phyloP scores from a whole-genome alignment of 2,888 invertebrate genomes.

The Euproctis similis region DNA sequence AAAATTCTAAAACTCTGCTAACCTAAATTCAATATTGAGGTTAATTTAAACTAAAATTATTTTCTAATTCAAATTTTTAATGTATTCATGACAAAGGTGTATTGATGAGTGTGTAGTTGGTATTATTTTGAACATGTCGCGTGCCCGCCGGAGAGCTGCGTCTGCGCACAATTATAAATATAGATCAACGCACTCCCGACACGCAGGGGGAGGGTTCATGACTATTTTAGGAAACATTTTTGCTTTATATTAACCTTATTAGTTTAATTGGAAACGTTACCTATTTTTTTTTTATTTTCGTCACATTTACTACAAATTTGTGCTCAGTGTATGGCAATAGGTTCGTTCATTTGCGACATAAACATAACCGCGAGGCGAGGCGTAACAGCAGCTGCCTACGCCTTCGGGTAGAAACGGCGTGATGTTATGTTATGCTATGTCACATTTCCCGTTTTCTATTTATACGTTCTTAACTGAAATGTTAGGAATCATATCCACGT shows the following conservation, averaged over 20 bases:
- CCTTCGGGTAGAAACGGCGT: too few species aligned
- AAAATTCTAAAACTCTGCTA: too few species aligned
- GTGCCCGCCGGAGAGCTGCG: slow-evolving; percentile 39
- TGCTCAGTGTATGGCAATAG: too few species aligned
- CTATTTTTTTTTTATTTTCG: too few species aligned
- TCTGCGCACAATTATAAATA: slow-evolving; percentile 42
- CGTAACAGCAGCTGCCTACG: too few species aligned
- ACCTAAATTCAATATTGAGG: background rate
- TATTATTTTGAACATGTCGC: slow-evolving; percentile 42
- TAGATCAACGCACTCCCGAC: slow-evolving; percentile 46
- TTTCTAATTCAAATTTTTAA: background rate
- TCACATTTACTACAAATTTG: too few species aligned
- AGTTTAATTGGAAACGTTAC: background rate
- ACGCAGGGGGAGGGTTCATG: slow-evolving; percentile 57
- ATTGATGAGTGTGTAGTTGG: slow-evolving; percentile 23
- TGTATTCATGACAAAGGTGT: slow-evolving; percentile 14
- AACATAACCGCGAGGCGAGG: too few species aligned
- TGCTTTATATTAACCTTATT: slow-evolving; percentile 31
- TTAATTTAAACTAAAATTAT: background rate
- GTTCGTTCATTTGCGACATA: too few species aligned
- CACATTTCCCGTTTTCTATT: too few species aligned
- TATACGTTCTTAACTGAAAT: too few species aligned
- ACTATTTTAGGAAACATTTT: slow-evolving; percentile 51
- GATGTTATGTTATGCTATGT: too few species aligned
- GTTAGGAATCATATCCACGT: too few species aligned